Base-by-base conservation (phyloP, 2,797 vertebrate genomes). In the Propithecus deckenii region DNA sequence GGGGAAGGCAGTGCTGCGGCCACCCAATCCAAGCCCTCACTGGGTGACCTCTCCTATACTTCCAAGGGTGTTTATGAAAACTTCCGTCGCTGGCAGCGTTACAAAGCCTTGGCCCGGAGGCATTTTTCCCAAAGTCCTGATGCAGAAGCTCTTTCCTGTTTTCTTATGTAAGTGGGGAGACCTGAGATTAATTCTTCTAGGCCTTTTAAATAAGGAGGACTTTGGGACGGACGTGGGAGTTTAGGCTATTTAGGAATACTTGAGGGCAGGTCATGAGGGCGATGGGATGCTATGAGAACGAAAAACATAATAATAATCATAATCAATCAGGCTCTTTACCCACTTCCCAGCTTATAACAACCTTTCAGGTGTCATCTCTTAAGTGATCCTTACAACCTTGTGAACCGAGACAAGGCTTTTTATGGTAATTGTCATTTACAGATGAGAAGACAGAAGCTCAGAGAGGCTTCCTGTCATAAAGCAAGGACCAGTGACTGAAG, bases 41-140 rank as follows among this genome's bases (percentile, higher is more conserved):
- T 95, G 57, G 87, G 96, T 6, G 96, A 97, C 35, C 89, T 97
- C 35, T 95, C 97, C 96, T 96, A 41, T 63, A 94, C 97, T 46
- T 98, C 98, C 91, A 98, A 98, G 84, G 98, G 98, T 25, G 98
- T 98, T 65, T 98, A 98, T 75, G 97, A 98, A 83, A 98, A 98
- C 81, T 98, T 98, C 86, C 94, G 97, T 4, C 97, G 97, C 18
- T 98, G 98, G 98, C 98, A 98, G 81, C 75, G 84, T 76, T 98
- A 98, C 97, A 98, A 98, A 94, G 67, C 89, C 35, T 94, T 98
- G 96, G 98, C 97, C 9, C 74, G 92, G 78, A 96, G 20, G 52
- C 97, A 98, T 52, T 91, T 95, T 23, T 78, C 98, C 22, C 90
- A 92, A 50, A 98, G 96, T 20, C 98, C 98, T 7, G 98, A 98